Evolutionary conservation across 2,113 vertebrate genomes (phyloP).

Genomic region (Tupaia tana): DNA sequence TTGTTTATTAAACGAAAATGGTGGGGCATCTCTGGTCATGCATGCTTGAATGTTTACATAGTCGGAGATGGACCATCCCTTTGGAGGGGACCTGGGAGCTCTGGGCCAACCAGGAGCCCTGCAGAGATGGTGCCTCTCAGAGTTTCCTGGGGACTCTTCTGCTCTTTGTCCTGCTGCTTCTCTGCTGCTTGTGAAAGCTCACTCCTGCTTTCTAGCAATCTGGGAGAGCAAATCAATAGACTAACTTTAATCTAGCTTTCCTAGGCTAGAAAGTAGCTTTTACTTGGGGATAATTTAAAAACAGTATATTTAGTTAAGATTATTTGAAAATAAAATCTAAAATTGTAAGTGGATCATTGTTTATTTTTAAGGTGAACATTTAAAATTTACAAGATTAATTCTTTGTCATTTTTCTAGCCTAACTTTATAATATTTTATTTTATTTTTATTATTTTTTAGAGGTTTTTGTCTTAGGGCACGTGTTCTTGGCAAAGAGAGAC

Average conservation of each 20-base stretch:
- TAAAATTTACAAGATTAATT: neutral
- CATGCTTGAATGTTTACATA: neutral
- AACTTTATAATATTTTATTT: neutral
- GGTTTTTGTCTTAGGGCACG: too few relatives aligned
- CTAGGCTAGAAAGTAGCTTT: neutral
- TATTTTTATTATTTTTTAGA: too few relatives aligned
- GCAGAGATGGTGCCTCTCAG: neutral
- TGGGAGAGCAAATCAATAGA: neutral
- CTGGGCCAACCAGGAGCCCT: accelerated
- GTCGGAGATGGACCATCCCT: neutral
- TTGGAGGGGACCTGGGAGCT: neutral
- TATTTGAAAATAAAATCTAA: slow-evolving; percentile 30
- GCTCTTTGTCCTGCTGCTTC: neutral
- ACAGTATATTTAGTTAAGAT: neutral
- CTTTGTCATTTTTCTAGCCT: neutral
- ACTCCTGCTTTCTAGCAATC: neutral
- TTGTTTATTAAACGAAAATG: slow-evolving; percentile 4
- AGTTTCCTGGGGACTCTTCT: neutral
- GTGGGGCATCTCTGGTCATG: neutral
- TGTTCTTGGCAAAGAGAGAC: too few relatives aligned
- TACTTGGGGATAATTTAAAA: slow-evolving; percentile 7
- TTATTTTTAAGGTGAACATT: slow-evolving; percentile 43
- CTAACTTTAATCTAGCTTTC: slow-evolving; percentile 11
- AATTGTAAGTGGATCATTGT: slow-evolving; percentile 6
- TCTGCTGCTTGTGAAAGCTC: neutral